Percentiles rank a stretch among this genome's conserved stretches.
These are phyloP conservation scores for Actias luna DNA, from an alignment of 2,888 invertebrate genomes.

Conservation along the genomic window DNA sequence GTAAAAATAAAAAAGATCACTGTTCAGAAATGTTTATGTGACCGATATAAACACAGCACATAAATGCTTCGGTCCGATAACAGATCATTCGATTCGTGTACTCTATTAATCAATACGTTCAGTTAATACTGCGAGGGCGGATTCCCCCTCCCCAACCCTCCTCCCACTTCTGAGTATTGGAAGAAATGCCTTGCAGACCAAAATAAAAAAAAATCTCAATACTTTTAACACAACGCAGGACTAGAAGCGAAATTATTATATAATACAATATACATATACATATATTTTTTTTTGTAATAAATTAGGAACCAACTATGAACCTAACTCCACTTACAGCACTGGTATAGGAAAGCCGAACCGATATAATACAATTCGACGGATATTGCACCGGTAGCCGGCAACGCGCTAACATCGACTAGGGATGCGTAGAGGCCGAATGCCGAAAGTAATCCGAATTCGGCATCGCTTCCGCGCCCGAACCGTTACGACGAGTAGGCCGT, in stretches of 20 bases:
- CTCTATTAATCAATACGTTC: not conserved
- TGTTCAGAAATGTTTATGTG: not conserved
- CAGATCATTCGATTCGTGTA: not conserved
- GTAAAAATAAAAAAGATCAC: not conserved
- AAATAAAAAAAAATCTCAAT: slow-evolving; percentile 28
- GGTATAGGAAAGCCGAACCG: slow-evolving; percentile 12
- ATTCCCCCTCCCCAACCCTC: slow-evolving; percentile 13
- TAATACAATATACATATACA: no score
- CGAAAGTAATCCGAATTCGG: slow-evolving; percentile 11
- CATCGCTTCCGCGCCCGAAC: slow-evolving; percentile 3
- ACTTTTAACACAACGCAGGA: slow-evolving; percentile 52
- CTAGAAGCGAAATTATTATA: slow-evolving; percentile 48
- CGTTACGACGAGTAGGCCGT: slow-evolving; percentile 16
- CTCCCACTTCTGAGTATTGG: slow-evolving; percentile 49
- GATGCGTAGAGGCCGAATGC: not conserved
- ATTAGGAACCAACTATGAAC: slow-evolving; percentile 20
- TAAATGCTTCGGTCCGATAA: not conserved
- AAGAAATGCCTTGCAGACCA: slow-evolving; percentile 35
- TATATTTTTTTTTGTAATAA: slow-evolving; percentile 14
- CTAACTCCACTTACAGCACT: slow-evolving; percentile 11
- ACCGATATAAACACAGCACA: not conserved
- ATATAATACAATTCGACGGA: slow-evolving; percentile 7
- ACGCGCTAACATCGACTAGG: not conserved
- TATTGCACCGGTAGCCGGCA: not conserved
- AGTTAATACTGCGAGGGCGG: not conserved